phyloP scores from a whole-genome alignment of 53 echinoderm and acorn worm species.

The Temnopleurus reevesii region DNA sequence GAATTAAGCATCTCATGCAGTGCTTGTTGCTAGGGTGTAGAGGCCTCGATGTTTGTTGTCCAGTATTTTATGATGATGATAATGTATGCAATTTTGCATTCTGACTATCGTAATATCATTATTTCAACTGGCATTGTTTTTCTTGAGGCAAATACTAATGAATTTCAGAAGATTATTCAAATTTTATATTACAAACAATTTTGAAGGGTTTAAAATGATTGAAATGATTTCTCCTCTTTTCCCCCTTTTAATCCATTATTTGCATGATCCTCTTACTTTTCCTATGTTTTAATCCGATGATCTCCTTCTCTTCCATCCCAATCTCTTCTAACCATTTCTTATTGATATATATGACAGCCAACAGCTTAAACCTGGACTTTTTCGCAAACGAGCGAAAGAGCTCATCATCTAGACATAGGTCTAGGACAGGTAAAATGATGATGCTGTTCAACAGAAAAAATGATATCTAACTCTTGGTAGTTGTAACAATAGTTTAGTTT shows the following conservation, averaged over 20 bases:
- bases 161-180: too few relatives aligned
- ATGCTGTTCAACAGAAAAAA: not conserved
- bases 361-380: constrained; percentile 99
- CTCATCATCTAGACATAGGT: constrained; percentile 70
- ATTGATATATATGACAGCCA: constrained; percentile 70
- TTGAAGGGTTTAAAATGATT: too few relatives aligned
- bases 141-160: too few relatives aligned
- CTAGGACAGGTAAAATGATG: constrained; percentile 64
- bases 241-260: not conserved
- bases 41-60: too few relatives aligned
- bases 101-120: too few relatives aligned
- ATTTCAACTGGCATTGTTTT: too few relatives aligned
- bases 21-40: too few relatives aligned
- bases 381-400: constrained; percentile 88
- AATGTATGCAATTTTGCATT: too few relatives aligned
- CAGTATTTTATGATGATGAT: too few relatives aligned
- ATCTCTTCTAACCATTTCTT: not conserved
- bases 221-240: not conserved
- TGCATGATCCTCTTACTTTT: not conserved
- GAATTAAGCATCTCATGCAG: too few relatives aligned
- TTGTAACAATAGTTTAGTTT: not conserved
- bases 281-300: too few relatives aligned
- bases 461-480: not conserved
- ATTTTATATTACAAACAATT: too few relatives aligned
- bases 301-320: not conserved